phyloP scores from a whole-genome alignment of 2,888 invertebrate species.

The Herminia tarsipennalis region DNA sequence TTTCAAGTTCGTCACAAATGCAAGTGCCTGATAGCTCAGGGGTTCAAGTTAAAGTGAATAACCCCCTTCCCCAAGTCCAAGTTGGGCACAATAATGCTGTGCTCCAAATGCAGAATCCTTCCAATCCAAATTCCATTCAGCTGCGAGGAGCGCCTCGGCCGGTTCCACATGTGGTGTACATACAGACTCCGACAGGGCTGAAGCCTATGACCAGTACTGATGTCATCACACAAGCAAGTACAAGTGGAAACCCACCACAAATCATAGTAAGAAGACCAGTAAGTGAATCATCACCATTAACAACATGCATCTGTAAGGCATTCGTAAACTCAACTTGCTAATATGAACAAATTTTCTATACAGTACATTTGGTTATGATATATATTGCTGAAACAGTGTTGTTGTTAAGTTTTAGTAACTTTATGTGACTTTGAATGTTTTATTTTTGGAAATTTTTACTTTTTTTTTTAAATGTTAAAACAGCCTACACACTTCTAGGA shows the following conservation, averaged over 20 bases:
- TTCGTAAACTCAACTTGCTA: background rate
- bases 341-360: background rate
- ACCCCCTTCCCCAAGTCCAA: slow-evolving; percentile 71
- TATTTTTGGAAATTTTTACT: background rate
- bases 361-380: background rate
- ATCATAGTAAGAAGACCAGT: slow-evolving; percentile 83
- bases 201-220: slow-evolving; percentile 79
- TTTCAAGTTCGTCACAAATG: slow-evolving; percentile 68
- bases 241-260: slow-evolving; percentile 81
- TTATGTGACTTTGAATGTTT: slow-evolving; percentile 5
- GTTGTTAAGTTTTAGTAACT: background rate
- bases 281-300: slow-evolving; percentile 63
- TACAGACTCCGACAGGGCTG: slow-evolving; percentile 83
- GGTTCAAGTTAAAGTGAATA: slow-evolving; percentile 71
- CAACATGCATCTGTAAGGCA: slow-evolving; percentile 32
- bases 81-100: slow-evolving; percentile 66
- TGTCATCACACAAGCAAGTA: slow-evolving; percentile 78
- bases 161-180: slow-evolving; percentile 86
- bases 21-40: slow-evolving; percentile 66
- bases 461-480: too few relatives aligned
- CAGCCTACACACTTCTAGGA: too few relatives aligned
- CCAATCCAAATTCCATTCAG: slow-evolving; percentile 70
- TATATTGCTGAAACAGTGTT: slow-evolving; percentile 2
- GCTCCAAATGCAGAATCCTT: slow-evolving; percentile 74
- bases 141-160: slow-evolving; percentile 67